These are phyloP conservation scores for Shinisaurus crocodilurus DNA, from an alignment of 2,113 vertebrate genomes.

Conservation along the genomic window DNA sequence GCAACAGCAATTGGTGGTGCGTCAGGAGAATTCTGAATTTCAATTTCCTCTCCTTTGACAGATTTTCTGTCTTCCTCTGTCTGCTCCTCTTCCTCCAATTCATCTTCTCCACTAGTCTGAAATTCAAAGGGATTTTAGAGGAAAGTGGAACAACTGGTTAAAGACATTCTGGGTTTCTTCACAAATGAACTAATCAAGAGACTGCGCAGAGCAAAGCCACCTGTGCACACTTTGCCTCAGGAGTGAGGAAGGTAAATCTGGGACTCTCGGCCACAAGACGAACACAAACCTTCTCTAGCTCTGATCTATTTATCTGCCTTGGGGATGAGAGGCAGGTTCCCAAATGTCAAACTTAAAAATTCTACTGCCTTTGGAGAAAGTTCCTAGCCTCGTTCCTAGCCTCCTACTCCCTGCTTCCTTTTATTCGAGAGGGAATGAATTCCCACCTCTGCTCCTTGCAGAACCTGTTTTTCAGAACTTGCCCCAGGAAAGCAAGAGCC, in stretches of 20 bases:
- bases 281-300: neutral
- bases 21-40: slow-evolving; percentile 78
- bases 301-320: neutral
- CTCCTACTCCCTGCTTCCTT: neutral
- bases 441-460: neutral
- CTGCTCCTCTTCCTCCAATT: slow-evolving; percentile 81
- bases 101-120: slow-evolving; percentile 82
- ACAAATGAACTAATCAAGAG: neutral
- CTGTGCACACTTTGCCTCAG: too few species aligned
- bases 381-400: neutral
- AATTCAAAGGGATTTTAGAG: slow-evolving; percentile 37
- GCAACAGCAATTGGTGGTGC: slow-evolving; percentile 68
- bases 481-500: neutral
- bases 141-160: neutral
- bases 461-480: neutral
- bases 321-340: neutral
- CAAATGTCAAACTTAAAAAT: neutral
- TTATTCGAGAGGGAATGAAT: neutral
- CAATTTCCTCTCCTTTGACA: slow-evolving; percentile 73
- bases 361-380: neutral
- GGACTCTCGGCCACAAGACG: neutral
- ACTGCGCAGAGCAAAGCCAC: neutral
- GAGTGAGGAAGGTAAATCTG: neutral
- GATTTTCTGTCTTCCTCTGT: slow-evolving; percentile 76
- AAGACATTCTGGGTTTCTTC: neutral